Conservation (phyloP, 2,113 vertebrate genomes). For the Procavia capensis region DNA sequence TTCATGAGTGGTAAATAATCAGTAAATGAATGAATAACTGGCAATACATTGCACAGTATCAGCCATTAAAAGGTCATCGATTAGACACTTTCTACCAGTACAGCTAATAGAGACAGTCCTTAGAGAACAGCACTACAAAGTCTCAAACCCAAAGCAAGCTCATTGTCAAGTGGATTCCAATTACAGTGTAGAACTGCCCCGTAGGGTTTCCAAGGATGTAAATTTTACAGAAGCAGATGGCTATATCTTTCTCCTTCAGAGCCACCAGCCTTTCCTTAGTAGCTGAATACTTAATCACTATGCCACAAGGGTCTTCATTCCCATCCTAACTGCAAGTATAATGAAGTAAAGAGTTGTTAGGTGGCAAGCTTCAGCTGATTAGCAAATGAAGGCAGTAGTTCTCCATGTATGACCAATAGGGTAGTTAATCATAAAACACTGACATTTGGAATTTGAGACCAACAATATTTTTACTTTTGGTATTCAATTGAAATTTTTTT, state of each 20-base stretch:
- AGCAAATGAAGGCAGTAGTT: background rate
- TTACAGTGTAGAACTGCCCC: background rate
- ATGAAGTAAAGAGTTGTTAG: background rate
- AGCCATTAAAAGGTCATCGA: no score
- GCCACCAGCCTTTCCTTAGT: background rate
- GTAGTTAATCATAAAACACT: background rate
- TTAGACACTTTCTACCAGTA: background rate
- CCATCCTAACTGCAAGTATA: background rate
- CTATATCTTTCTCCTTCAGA: background rate
- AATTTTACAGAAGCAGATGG: background rate
- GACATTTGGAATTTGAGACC: background rate
- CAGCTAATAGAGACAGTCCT: background rate
- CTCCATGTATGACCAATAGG: background rate
- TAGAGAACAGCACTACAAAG: background rate
- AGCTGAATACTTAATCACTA: background rate
- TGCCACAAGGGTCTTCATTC: background rate
- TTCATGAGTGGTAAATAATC: background rate
- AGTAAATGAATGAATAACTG: background rate
- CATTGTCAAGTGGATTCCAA: background rate
- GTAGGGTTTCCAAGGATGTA: background rate
- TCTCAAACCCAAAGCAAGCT: background rate
- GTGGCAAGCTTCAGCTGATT: background rate
- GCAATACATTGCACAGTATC: fast-evolving
- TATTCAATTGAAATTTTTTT: background rate
- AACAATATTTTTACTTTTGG: background rate